Evolutionary conservation across 2,888 invertebrate genomes (phyloP), one percentile per base, ranked within the genome.

Genomic region (Baronia brevicornis): DNA sequence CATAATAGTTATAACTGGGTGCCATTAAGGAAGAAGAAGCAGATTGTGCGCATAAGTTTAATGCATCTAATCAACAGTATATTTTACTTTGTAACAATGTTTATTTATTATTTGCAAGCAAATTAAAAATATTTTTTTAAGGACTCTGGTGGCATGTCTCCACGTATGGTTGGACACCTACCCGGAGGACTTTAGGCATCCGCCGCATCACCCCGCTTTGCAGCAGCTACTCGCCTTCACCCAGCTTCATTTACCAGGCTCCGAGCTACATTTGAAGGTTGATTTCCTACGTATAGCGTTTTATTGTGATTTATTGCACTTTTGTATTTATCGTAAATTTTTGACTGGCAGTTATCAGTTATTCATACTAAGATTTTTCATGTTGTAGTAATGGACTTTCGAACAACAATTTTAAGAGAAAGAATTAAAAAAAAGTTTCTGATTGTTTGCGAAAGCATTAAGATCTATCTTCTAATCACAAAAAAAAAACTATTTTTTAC

Each of bases 161-260:
- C 95, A 96, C 66, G 96, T 98, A 23, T 99, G 99, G 99, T 78
- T 99, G 64, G 98, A 98, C 80, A 94, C 95, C 36, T 98, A 97
- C 73, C 95, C 97, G 20, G 97, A 98, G 74, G 99, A 99, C 80
- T 94, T 94, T 74, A 89, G 91, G 40, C 92, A 94, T 49, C 87
- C 92, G 19, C 94, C 94, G 27, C 88, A 89, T 57, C 93, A 93
- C 67, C 86, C 91, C 28, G 89, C 92, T 53, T 89, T 98, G 56
- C 88, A 90, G 43, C 90, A 92, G 71, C 88, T 98, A 50, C 88
- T 95, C 54, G 90, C 91, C 54, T 97, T 98, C 80, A 94, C 94
- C 36, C 90, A 91, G 56, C 89, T 91, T 51, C 89, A 92, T 49
- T 80, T 95, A 44, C 91, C 94, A 10, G 92, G 93, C 46, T 93